Conservation (phyloP, 2,888 invertebrate genomes). For the Ptychoptera albimana region DNA sequence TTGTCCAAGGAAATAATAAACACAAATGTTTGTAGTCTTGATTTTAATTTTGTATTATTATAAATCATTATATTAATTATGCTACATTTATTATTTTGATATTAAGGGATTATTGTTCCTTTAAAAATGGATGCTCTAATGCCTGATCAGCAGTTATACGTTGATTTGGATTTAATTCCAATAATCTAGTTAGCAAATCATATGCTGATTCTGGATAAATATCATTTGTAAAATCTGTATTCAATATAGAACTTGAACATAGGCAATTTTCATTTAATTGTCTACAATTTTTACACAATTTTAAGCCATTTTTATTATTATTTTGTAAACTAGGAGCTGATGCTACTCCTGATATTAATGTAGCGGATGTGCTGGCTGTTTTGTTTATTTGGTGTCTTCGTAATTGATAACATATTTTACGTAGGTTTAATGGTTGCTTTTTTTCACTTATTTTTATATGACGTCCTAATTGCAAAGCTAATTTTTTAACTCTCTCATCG, state of each 20-base stretch:
- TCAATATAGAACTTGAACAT: slow-evolving; percentile 23
- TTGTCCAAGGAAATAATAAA: no score
- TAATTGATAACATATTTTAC: slow-evolving; percentile 31
- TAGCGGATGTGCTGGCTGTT: not conserved
- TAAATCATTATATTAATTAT: no score
- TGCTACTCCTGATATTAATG: not conserved
- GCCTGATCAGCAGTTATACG: slow-evolving; percentile 61
- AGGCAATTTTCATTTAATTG: slow-evolving; percentile 28
- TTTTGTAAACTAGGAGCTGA: not conserved
- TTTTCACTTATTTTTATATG: slow-evolving; percentile 36
- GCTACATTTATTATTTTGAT: no score
- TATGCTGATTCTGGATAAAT: slow-evolving; percentile 57
- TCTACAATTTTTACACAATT: slow-evolving; percentile 27
- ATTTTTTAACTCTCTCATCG: slow-evolving; percentile 44
- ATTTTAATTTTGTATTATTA: no score
- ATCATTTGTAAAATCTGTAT: slow-evolving; percentile 20
- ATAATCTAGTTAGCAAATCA: slow-evolving; percentile 48
- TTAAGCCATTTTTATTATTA: slow-evolving; percentile 14
- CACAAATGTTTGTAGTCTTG: no score
- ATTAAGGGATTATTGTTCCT: slow-evolving; percentile 8
- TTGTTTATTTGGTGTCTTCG: slow-evolving; percentile 20
- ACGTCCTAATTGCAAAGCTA: slow-evolving; percentile 46
- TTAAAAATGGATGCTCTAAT: slow-evolving; percentile 58
- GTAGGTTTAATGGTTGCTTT: slow-evolving; percentile 32
- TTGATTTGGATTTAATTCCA: slow-evolving; percentile 63